phyloP scores from a whole-genome alignment of 2,888 invertebrate species.

The Thereva unica region DNA sequence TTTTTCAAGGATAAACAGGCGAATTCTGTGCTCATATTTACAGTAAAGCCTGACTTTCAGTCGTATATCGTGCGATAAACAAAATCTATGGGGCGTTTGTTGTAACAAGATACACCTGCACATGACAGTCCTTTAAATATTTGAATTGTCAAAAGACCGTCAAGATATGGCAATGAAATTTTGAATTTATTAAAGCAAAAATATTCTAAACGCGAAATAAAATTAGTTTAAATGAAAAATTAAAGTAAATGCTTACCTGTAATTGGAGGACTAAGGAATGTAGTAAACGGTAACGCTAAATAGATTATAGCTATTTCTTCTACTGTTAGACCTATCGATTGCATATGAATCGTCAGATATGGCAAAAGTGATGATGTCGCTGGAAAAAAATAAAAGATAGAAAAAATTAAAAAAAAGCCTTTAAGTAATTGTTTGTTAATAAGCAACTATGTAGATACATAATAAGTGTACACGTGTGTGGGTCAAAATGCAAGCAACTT shows the following conservation, averaged over 20 bases:
- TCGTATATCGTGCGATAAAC: not conserved
- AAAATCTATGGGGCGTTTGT: not conserved
- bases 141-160: constrained; percentile 10
- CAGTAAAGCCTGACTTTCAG: too few relatives aligned
- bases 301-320: constrained; percentile 87
- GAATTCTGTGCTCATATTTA: too few relatives aligned
- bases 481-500: too few relatives aligned
- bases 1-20: too few relatives aligned
- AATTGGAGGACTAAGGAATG: constrained; percentile 82
- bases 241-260: constrained; percentile 65
- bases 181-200: not conserved
- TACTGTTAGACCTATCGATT: constrained; percentile 80
- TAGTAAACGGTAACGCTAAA: constrained; percentile 82
- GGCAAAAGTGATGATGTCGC: constrained; percentile 84
- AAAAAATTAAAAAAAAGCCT: not conserved
- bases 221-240: not conserved
- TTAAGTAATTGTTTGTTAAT: not conserved
- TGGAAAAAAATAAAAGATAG: constrained; percentile 53
- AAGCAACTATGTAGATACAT: too few relatives aligned
- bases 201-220: not conserved
- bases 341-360: constrained; percentile 89
- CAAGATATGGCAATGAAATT: constrained; percentile 6
- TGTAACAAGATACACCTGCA: not conserved
- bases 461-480: not conserved
- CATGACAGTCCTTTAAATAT: constrained; percentile 20